Conservation (phyloP, 2,797 vertebrate species). For the Hippopotamyrus pictus region DNA sequence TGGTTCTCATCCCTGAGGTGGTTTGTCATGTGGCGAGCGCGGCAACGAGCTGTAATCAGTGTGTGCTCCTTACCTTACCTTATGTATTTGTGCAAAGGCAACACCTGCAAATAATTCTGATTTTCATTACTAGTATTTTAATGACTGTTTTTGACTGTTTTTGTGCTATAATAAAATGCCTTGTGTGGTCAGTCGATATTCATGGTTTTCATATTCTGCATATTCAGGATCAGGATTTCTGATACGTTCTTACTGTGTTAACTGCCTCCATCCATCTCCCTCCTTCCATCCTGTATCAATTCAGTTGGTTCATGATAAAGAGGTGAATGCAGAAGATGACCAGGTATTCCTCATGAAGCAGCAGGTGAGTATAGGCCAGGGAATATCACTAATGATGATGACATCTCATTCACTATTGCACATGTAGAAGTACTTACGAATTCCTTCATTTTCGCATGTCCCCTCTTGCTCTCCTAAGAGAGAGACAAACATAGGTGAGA, state of each 20-base stretch:
- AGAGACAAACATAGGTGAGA: neutral
- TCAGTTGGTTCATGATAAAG: constrained; percentile 97
- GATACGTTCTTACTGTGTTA: neutral
- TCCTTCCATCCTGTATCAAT: constrained; percentile 19
- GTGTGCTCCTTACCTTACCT: neutral
- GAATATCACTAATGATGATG: neutral
- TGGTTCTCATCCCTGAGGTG: neutral
- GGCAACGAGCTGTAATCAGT: neutral
- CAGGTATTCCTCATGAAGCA: constrained; percentile 99
- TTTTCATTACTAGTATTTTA: neutral
- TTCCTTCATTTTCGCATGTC: neutral
- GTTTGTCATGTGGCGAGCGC: neutral
- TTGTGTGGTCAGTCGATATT: neutral
- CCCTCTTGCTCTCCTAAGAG: neutral
- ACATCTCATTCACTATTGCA: neutral
- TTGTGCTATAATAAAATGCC: neutral
- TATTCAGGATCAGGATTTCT: neutral
- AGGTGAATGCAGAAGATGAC: constrained; percentile 92
- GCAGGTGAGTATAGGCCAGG: constrained; percentile 65
- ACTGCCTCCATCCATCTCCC: neutral
- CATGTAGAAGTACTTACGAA: neutral
- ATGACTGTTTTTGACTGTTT: neutral
- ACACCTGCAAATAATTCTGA: neutral
- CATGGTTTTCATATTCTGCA: neutral
- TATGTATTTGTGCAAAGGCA: neutral